Evolutionary conservation across 23 tunicate species (phyloP).

Genomic region (Halocynthia aurantium): DNA sequence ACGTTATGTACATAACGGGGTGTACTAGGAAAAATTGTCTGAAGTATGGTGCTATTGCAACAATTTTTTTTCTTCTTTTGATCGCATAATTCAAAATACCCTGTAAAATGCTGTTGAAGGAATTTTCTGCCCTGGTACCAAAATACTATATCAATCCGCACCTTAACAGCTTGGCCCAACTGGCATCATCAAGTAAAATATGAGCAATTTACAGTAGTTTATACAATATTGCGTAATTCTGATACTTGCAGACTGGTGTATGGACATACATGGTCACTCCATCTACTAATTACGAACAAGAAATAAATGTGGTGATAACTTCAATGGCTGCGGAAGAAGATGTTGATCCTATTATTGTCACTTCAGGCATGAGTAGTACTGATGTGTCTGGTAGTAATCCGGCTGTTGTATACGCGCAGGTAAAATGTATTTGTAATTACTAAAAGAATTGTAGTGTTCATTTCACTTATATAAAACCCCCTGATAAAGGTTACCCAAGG

Average conservation of each 20-base stretch:
- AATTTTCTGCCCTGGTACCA: too few relatives aligned
- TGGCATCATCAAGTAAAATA: too few relatives aligned
- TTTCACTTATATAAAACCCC: too few relatives aligned
- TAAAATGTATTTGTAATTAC: not conserved
- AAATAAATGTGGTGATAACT: constrained; percentile 28
- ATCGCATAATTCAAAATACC: too few relatives aligned
- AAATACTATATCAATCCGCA: too few relatives aligned
- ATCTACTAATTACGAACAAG: not conserved
- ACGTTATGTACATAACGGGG: too few relatives aligned
- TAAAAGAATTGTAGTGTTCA: too few relatives aligned
- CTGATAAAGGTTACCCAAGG: constrained; percentile 44
- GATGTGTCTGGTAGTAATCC: constrained; percentile 25
- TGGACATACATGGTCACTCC: constrained; percentile 30
- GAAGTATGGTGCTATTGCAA: too few relatives aligned
- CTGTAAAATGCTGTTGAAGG: too few relatives aligned
- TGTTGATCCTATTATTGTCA: constrained; percentile 37
- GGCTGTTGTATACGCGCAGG: constrained; percentile 48
- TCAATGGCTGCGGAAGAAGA: constrained; percentile 34
- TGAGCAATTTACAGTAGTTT: not conserved
- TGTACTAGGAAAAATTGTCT: too few relatives aligned
- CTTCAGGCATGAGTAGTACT: constrained; percentile 28
- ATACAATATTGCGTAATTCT: not conserved
- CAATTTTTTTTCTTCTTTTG: too few relatives aligned
- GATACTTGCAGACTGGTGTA: constrained; percentile 23
- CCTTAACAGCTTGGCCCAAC: too few relatives aligned